Conservation (phyloP, 2,888 invertebrate species). For the Mimas tiliae region DNA sequence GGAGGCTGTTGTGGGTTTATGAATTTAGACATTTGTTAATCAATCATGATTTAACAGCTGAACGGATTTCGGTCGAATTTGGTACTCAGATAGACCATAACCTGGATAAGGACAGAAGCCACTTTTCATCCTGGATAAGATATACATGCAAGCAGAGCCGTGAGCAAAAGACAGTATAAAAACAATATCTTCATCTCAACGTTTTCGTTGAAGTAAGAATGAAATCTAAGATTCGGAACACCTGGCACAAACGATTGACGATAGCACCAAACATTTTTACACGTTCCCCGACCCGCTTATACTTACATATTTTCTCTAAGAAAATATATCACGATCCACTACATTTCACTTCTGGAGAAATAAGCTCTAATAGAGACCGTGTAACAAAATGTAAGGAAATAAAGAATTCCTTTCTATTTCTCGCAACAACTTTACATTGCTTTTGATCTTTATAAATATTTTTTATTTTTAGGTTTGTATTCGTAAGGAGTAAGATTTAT, state of each 20-base stretch:
- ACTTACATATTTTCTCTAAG: slow-evolving; percentile 38
- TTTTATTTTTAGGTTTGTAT: not conserved
- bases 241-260: slow-evolving; percentile 1
- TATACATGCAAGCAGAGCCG: no score
- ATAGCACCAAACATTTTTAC: slow-evolving; percentile 1
- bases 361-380: slow-evolving; percentile 20
- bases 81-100: no score
- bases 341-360: slow-evolving; percentile 15
- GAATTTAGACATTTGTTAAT: no score
- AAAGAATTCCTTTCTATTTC: slow-evolving; percentile 18
- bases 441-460: not conserved
- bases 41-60: no score
- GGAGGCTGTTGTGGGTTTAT: no score
- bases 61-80: no score
- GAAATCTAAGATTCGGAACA: not conserved
- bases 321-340: slow-evolving; percentile 20
- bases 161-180: no score
- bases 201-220: not conserved
- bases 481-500: not conserved
- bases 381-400: slow-evolving; percentile 21
- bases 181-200: not conserved
- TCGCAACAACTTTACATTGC: slow-evolving; percentile 4
- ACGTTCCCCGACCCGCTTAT: not conserved
- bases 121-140: no score
- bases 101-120: no score